Evolutionary conservation across 2,113 vertebrate species (phyloP).

Genomic region (Sialia sialis): DNA sequence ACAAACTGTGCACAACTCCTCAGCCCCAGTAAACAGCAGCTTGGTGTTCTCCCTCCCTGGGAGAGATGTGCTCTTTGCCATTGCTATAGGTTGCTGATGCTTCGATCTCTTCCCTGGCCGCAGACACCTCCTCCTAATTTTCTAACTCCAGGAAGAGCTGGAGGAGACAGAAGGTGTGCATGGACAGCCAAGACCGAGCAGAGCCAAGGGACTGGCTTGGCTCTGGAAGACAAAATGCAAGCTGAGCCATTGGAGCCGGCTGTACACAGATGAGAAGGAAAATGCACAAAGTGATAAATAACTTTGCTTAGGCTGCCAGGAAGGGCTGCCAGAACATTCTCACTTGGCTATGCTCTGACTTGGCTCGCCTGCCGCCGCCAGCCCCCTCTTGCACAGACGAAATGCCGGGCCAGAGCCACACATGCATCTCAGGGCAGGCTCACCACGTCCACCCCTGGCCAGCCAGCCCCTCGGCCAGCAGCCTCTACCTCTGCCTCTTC

Average conservation of each 20-base stretch:
- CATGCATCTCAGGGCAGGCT: neutral
- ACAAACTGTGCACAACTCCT: neutral
- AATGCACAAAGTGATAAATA: conserved; percentile 73
- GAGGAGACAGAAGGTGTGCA: conserved; percentile 71
- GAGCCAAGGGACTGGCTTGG: conserved; percentile 67
- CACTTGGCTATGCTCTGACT: conserved; percentile 59
- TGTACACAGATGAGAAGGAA: conserved; percentile 72
- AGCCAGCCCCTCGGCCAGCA: neutral
- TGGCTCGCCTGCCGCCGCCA: conserved; percentile 15
- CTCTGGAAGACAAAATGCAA: conserved; percentile 65
- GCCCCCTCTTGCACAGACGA: conserved; percentile 35
- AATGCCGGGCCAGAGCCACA: conserved; percentile 36
- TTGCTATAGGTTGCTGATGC: neutral
- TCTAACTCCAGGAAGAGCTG: conserved; percentile 55
- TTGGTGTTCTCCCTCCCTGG: accelerated
- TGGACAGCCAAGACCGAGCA: conserved; percentile 62
- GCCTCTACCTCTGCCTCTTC: accelerated
- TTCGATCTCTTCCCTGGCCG: neutral
- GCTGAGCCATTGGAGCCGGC: conserved; percentile 70
- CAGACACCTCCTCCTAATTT: neutral
- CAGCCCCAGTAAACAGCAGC: neutral
- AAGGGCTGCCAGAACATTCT: conserved; percentile 69
- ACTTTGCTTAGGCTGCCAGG: conserved; percentile 62
- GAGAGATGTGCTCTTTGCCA: neutral
- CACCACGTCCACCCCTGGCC: neutral